These are phyloP conservation scores for Oncorhynchus gorbuscha DNA, from an alignment of 2,113 vertebrate genomes.

Conservation along the genomic window DNA sequence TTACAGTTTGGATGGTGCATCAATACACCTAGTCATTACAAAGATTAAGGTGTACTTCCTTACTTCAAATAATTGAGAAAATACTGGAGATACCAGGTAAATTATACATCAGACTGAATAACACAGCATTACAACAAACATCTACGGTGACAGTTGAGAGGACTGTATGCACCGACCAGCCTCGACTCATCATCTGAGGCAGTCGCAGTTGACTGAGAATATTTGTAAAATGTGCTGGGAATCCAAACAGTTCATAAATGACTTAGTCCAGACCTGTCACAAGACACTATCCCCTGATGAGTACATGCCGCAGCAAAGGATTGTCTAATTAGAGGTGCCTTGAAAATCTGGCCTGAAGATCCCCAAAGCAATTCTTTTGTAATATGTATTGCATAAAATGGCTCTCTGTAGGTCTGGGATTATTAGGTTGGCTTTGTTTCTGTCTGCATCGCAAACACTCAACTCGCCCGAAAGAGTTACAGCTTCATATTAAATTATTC, in stretches of 20 bases:
- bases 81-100: too few species aligned
- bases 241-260: slow-evolving; percentile 64
- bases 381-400: slow-evolving; percentile 70
- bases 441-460: slow-evolving; percentile 45
- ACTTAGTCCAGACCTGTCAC: slow-evolving; percentile 45
- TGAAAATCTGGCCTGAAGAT: slow-evolving; percentile 59
- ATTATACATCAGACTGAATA: too few species aligned
- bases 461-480: slow-evolving; percentile 55
- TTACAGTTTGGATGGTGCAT: too few species aligned
- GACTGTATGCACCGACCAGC: too few species aligned
- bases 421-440: slow-evolving; percentile 60
- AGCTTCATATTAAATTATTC: slow-evolving; percentile 61
- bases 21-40: too few species aligned
- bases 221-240: slow-evolving; percentile 52
- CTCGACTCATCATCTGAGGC: slow-evolving; percentile 18
- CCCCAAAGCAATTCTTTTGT: slow-evolving; percentile 69
- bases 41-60: too few species aligned
- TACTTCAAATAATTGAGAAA: too few species aligned
- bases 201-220: slow-evolving; percentile 20
- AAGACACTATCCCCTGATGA: slow-evolving; percentile 64
- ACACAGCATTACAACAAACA: too few species aligned
- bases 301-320: slow-evolving; percentile 66
- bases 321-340: slow-evolving; percentile 67
- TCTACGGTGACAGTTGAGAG: too few species aligned
- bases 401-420: slow-evolving; percentile 56